Percentiles rank a stretch among this genome's conserved stretches.
Conservation (phyloP, 2,797 vertebrate species). For the Hippopotamyrus pictus region DNA sequence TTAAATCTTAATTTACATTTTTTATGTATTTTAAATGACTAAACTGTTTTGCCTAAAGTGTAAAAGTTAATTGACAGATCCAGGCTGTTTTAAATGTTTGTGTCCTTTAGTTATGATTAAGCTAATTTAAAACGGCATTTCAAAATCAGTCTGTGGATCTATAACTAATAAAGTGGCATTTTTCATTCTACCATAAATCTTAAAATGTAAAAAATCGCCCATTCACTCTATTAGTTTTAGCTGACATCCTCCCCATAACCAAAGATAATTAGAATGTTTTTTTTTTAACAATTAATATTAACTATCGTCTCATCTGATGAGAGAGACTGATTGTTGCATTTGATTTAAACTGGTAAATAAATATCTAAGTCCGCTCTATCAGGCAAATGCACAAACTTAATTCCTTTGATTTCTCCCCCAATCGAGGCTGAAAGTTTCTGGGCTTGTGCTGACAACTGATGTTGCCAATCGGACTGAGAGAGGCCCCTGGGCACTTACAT, state of each 20-base stretch:
- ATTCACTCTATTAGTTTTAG: neutral
- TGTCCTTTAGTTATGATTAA: neutral
- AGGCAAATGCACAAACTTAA: neutral
- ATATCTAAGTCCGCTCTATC: neutral
- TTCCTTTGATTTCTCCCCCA: neutral
- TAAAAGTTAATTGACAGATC: neutral
- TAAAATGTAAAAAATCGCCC: neutral
- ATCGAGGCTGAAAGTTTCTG: neutral
- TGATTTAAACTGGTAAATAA: neutral
- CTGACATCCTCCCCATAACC: neutral
- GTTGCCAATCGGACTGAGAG: neutral
- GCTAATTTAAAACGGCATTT: neutral
- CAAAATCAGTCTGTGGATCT: conserved; percentile 1
- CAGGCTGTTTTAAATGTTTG: neutral
- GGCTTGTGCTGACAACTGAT: neutral
- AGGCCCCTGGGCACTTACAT: neutral
- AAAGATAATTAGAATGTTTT: neutral
- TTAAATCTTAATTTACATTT: neutral
- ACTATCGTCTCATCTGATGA: neutral
- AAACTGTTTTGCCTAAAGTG: neutral
- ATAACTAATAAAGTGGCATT: neutral
- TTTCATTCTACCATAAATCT: neutral
- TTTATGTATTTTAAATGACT: neutral
- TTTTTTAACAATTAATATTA: neutral
- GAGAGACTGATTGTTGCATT: neutral